Evolutionary conservation across 2,113 vertebrate species (phyloP), one percentile per base, ranked within the genome.

Genomic region (Sigmodon hispidus): DNA sequence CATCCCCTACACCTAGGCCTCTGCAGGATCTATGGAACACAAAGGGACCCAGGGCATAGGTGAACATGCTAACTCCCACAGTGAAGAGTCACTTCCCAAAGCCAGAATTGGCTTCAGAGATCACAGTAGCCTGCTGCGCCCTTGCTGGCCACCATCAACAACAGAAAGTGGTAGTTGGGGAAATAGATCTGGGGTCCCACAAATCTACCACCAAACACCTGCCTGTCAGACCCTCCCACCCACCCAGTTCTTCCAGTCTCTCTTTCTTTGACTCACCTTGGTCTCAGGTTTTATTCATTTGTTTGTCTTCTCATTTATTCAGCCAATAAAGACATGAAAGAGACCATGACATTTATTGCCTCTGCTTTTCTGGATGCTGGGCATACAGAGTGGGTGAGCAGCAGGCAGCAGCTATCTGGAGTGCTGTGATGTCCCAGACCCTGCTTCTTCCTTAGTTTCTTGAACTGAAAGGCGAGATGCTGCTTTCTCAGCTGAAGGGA

Each of bases 401-500:
- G 73, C 57, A 63, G 24, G 73, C 57, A 63, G 50, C 70, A 52
- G 29, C 3, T 12, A 13, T 50, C n/a, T 65, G 92, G 79, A 85
- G 65, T 87, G 61, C 52, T 63, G 86, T 55, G 45, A 5, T 75
- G 26, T 69, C 40, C 84, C n/a, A 75, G 63, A 19, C 57, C 31
- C 52, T 75, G 12, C 57, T 89, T 88, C 79, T 79, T 95, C 63
- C 88, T 83, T 48, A 31, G 86, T 90, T 87, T 93, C 80, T 95
- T 31, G 29, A 77, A 89, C 87, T 81, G 90, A 73, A 90, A 93
- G 87, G 89, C 70, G 87, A 95, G 65, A 36, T 45, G 83, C 57
- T 93, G 0, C 94, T 67, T 93, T 40, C 88, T 81, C 70, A 86
- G 85, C 92, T 90, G 96, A 85, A 92, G 84, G 83, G 94, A 81